Percentiles rank a stretch among this genome's conserved stretches.
Evolutionary conservation across 1,140 invertebrate genomes (phyloP).

Genomic region (Solenopsis invicta): DNA sequence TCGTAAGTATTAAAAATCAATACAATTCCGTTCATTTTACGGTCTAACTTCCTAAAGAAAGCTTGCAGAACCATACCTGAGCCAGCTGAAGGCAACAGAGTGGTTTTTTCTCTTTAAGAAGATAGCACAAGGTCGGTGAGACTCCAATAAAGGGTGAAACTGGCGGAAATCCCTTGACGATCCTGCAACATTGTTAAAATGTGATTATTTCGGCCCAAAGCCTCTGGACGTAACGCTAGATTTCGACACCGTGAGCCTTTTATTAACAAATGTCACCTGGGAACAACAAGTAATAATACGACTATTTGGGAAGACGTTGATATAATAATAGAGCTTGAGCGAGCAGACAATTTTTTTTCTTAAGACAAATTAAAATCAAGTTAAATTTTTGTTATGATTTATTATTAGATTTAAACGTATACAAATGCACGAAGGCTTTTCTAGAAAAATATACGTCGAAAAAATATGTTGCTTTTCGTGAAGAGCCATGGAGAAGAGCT

Average conservation of each 20-base stretch:
- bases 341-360: not conserved
- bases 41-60: not conserved
- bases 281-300: not conserved
- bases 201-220: conserved; percentile 32
- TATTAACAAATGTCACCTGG: not conserved
- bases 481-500: not conserved
- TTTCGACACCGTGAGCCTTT: not conserved
- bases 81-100: conserved; percentile 98
- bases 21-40: not conserved
- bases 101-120: conserved; percentile 98
- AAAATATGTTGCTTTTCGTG: not conserved
- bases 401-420: not conserved
- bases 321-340: not conserved
- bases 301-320: not conserved
- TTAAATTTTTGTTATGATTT: conserved; percentile 6
- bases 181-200: conserved; percentile 89
- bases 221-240: not conserved
- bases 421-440: not conserved
- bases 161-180: conserved; percentile 98
- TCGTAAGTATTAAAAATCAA: not conserved
- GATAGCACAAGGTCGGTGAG: conserved; percentile 97
- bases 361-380: not conserved
- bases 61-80: conserved; percentile 88
- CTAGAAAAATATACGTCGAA: not conserved
- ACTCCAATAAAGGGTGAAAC: conserved; percentile 99